phyloP scores from a whole-genome alignment of 2,888 invertebrate species.

The Lithophane ornitopus region DNA sequence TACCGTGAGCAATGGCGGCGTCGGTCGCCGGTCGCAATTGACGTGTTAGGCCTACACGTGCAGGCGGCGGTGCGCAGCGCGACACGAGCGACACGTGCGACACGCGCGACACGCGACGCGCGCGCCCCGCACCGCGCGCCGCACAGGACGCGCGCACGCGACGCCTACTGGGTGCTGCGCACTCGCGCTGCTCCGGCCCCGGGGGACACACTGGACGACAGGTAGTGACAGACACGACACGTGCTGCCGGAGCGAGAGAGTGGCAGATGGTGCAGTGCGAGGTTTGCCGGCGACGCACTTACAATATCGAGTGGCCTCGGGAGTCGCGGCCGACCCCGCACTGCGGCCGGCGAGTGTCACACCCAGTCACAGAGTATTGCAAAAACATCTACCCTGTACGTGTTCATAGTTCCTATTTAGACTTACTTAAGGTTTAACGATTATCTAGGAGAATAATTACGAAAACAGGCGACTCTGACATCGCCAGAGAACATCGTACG shows the following conservation, averaged over 20 bases:
- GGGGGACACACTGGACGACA: conserved; percentile 16
- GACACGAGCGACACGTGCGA: conserved; percentile 26
- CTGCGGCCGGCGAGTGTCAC: conserved; percentile 75
- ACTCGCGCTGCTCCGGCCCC: conserved; percentile 33
- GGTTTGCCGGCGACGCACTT: conserved; percentile 12
- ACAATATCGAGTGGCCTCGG: conserved; percentile 12
- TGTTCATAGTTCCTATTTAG: conserved; percentile 88
- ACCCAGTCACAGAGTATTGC: conserved; percentile 88
- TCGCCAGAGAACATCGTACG: conserved; percentile 79
- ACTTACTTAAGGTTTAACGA: conserved; percentile 85
- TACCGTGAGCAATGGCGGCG: conserved; percentile 89
- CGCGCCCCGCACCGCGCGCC: conserved; percentile 49
- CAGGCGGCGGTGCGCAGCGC: conserved; percentile 62
- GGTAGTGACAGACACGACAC: conserved; percentile 5
- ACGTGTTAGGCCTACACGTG: conserved; percentile 89
- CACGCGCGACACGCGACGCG: conserved; percentile 58
- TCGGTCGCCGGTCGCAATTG: conserved; percentile 88
- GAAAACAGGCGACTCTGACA: conserved; percentile 74
- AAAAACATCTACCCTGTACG: conserved; percentile 90
- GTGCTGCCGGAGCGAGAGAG: conserved; percentile 28
- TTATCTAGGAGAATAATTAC: conserved; percentile 84
- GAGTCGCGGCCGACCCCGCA: conserved; percentile 41
- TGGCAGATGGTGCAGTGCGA: conserved; percentile 28
- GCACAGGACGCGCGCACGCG: conserved; percentile 73
- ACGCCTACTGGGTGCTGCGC: conserved; percentile 81